phyloP scores from a whole-genome alignment of 2,113 vertebrate species.

The Spea multiplicata region DNA sequence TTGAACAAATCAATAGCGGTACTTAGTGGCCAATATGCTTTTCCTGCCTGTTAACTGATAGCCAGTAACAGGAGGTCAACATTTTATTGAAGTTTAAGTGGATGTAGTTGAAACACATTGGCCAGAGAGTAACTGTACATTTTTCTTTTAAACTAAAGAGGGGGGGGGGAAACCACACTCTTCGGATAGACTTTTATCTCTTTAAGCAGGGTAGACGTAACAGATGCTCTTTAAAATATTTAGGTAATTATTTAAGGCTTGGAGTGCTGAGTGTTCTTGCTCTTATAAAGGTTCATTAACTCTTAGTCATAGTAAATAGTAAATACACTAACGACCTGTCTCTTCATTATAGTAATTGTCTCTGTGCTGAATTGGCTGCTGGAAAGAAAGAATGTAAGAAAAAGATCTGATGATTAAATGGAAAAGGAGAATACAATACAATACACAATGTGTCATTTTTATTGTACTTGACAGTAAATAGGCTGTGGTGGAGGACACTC shows the following conservation, averaged over 20 bases:
- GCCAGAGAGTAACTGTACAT: not conserved
- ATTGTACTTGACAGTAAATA: too few relatives aligned
- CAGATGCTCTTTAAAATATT: slow-evolving; percentile 10
- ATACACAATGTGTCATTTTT: too few relatives aligned
- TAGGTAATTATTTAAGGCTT: slow-evolving; percentile 14
- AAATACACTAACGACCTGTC: slow-evolving; percentile 24
- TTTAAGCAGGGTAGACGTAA: not conserved
- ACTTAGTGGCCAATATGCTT: slow-evolving; percentile 13
- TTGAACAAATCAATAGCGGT: slow-evolving; percentile 13
- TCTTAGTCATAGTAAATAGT: slow-evolving; percentile 33
- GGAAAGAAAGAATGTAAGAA: not conserved
- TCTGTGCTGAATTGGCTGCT: slow-evolving; percentile 17
- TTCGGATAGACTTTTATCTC: not conserved
- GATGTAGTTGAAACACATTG: slow-evolving; percentile 11
- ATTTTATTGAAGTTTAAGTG: slow-evolving; percentile 2
- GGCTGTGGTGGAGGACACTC: too few relatives aligned
- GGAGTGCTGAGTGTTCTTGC: slow-evolving; percentile 5
- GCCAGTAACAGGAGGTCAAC: slow-evolving; percentile 36
- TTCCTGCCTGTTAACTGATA: slow-evolving; percentile 24
- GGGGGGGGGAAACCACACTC: not conserved
- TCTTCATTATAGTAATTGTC: slow-evolving; percentile 41
- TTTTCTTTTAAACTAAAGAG: slow-evolving; percentile 6
- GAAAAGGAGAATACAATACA: too few relatives aligned
- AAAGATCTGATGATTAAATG: too few relatives aligned
- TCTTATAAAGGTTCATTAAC: slow-evolving; percentile 38